Base-by-base conservation (phyloP, 1,140 invertebrate species). In the Drosophila punjabiensis region DNA sequence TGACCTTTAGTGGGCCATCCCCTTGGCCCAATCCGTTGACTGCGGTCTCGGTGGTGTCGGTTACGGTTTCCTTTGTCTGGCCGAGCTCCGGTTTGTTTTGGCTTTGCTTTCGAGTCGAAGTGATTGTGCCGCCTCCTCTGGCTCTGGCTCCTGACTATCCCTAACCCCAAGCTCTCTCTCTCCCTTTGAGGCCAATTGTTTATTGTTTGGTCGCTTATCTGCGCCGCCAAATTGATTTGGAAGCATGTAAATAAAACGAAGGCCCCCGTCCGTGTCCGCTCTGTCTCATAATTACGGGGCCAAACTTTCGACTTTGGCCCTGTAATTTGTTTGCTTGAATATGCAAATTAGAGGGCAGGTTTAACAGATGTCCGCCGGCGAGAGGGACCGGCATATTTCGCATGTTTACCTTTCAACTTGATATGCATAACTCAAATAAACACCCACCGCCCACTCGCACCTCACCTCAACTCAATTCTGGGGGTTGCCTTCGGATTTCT, bases 361-460 rank as follows among this genome's bases (percentile, higher is more conserved):
- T 63, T 35, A 20, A 14, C n/a, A 39, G 66, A 41, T 53, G 78
- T 52, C 16, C 9, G 9, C 14, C 28, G 11, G 41, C 24, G 50
- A 10, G 18, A 20, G 28, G 28, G 1, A 20, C 47, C 56, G 35
- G 65, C 76, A 78, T 78, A 78, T 78, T 78, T 82, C 59, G 82
- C 76, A 76, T 88, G 85, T 84, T 87, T 89, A 84, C 77, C 62
- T 77, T 74, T 74, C 69, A 63, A 84, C 84, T 80, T 83, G 80
- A 88, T 85, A 85, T 85, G 82, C 82, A 86, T 81, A 88, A 88
- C 81, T 78, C 74, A 71, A 84, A 74, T 88, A 88, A 89, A 84
- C 81, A 88, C 50, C 18, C 52, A n/a, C 18, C 52, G 30, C 52
- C 52, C 58, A 45, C 60, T 41, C 64, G n/a, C n/a, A n/a, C n/a